These are phyloP conservation scores for Ips typographus DNA, from an alignment of 1,140 invertebrate genomes.

Conservation along the genomic window DNA sequence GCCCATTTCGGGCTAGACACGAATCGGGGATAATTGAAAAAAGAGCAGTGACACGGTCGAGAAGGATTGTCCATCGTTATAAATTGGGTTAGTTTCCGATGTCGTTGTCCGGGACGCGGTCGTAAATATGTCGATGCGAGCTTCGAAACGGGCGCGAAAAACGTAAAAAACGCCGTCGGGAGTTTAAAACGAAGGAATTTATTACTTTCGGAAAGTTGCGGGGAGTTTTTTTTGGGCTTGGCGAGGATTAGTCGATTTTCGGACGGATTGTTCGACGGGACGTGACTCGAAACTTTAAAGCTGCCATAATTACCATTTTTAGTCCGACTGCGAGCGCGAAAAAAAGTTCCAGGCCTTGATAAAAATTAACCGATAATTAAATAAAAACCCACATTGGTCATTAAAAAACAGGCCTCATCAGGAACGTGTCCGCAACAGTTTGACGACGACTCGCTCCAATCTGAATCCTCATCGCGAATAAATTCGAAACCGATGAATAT, in stretches of 20 bases:
- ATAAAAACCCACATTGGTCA: neutral
- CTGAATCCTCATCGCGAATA: conserved; percentile 14
- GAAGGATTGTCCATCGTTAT: conserved; percentile 14
- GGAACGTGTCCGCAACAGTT: neutral
- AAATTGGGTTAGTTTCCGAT: conserved; percentile 26
- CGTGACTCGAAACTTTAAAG: conserved; percentile 13
- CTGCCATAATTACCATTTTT: neutral
- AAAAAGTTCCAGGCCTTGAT: neutral
- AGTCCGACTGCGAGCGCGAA: neutral
- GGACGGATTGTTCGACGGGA: conserved; percentile 11
- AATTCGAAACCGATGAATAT: conserved; percentile 27
- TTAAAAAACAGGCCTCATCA: neutral
- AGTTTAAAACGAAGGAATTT: conserved; percentile 21
- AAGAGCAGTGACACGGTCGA: neutral
- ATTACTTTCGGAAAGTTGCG: conserved; percentile 19
- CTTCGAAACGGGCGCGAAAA: conserved; percentile 17
- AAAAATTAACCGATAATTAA: conserved; percentile 4
- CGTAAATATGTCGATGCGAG: conserved; percentile 19
- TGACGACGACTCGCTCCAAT: neutral
- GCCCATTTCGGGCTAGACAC: neutral
- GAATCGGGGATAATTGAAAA: neutral
- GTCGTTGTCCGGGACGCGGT: conserved; percentile 10
- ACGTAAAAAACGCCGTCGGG: conserved; percentile 19
- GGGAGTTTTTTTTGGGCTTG: conserved; percentile 9
- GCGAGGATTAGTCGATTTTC: conserved; percentile 18